These are phyloP conservation scores for Microtus ochrogaster DNA, from an alignment of 2,113 vertebrate genomes.

Conservation along the genomic window DNA sequence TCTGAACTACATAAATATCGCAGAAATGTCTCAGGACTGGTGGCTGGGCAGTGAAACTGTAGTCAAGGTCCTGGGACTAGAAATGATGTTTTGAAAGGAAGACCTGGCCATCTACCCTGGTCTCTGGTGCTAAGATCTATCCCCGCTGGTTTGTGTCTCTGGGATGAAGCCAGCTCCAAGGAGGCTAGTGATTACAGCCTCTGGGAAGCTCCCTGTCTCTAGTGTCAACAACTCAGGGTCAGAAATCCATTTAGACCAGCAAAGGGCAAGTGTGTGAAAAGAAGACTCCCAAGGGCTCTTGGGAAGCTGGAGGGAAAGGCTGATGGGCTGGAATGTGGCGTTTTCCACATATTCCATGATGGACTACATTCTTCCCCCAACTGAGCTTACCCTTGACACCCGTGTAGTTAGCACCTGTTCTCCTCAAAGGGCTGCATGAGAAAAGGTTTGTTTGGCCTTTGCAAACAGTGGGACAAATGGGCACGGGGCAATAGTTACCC, in stretches of 20 bases:
- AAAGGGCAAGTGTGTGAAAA: not conserved
- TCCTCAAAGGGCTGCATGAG: not conserved
- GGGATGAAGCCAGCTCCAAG: not conserved
- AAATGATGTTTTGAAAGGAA: not conserved
- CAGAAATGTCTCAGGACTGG: not conserved
- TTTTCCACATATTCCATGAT: conserved; percentile 45
- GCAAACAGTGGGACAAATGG: not conserved
- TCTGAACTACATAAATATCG: not conserved
- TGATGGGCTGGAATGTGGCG: not conserved
- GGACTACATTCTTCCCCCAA: not conserved
- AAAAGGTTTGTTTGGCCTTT: not conserved
- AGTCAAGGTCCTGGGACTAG: not conserved
- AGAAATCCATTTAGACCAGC: not conserved
- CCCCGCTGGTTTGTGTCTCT: not conserved
- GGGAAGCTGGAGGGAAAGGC: not conserved
- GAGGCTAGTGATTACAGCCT: not conserved
- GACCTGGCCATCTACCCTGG: not conserved
- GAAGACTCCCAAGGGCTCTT: not conserved
- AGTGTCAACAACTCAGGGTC: not conserved
- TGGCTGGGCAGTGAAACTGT: not conserved
- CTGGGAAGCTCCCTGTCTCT: not conserved
- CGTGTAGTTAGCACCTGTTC: not conserved
- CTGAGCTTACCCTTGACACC: not conserved
- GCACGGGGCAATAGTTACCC: not conserved
- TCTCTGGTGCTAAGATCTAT: not conserved